Conservation (phyloP, 2,113 vertebrate species). For the Reinhardtius hippoglossoides region DNA sequence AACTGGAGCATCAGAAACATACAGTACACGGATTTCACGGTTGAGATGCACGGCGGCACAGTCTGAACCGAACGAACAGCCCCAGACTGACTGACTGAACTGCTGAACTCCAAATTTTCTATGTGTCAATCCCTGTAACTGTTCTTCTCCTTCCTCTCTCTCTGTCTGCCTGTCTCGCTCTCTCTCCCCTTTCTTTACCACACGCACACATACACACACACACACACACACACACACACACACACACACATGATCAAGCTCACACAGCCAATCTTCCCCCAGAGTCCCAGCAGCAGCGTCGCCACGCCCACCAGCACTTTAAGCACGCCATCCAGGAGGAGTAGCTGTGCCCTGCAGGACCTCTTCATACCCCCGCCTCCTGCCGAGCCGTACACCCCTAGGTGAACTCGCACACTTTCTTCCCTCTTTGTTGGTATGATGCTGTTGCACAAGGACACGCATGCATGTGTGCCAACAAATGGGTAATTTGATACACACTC, state of each 20-base stretch:
- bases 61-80: slow-evolving; percentile 6
- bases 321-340: slow-evolving; percentile 95
- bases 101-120: slow-evolving; percentile 55
- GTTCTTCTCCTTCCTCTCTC: slow-evolving; percentile 34
- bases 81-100: slow-evolving; percentile 50
- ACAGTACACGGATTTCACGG: slow-evolving; percentile 57
- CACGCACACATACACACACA: background rate
- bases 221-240: slow-evolving; percentile 20
- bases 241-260: slow-evolving; percentile 30
- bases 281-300: slow-evolving; percentile 93
- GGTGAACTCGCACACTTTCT: slow-evolving; percentile 76
- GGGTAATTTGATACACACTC: background rate
- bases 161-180: background rate
- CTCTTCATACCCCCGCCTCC: slow-evolving; percentile 98
- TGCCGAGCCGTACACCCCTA: slow-evolving; percentile 95
- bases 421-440: background rate
- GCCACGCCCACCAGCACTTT: slow-evolving; percentile 97
- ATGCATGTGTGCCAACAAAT: background rate
- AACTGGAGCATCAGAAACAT: slow-evolving; percentile 50
- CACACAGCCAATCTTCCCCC: slow-evolving; percentile 94
- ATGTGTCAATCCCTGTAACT: slow-evolving; percentile 61
- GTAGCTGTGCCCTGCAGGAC: slow-evolving; percentile 96
- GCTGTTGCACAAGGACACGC: background rate
- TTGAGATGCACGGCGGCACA: slow-evolving; percentile 4
- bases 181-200: slow-evolving; percentile 40